Evolutionary conservation across 1,140 invertebrate genomes (phyloP).

Genomic region (Caenorhabditis inopinata): DNA sequence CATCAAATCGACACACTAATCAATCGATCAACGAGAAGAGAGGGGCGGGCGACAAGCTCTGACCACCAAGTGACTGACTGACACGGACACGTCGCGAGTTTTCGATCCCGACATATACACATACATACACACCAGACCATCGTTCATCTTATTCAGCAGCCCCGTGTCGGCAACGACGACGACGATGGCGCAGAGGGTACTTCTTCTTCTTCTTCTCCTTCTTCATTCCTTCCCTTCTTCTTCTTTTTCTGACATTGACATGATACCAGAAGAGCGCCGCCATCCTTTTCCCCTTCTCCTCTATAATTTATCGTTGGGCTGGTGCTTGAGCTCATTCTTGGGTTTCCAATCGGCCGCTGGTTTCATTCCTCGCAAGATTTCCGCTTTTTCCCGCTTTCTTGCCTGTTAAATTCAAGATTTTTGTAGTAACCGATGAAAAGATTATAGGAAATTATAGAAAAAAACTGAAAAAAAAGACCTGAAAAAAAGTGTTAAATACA

Average conservation of each 20-base stretch:
- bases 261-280: background rate
- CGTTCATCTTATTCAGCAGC: slow-evolving; percentile 27
- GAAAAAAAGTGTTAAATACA: too few relatives aligned
- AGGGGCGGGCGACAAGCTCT: slow-evolving; percentile 2
- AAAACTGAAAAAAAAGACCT: too few relatives aligned
- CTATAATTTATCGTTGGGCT: slow-evolving; percentile 22
- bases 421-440: too few relatives aligned
- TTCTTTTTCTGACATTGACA: slow-evolving; percentile 22
- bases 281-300: background rate
- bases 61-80: background rate
- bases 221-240: background rate
- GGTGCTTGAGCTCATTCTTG: slow-evolving; percentile 17
- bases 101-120: slow-evolving; percentile 20
- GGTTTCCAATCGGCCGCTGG: background rate
- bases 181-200: slow-evolving; percentile 21
- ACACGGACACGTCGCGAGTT: background rate
- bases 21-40: slow-evolving; percentile 1
- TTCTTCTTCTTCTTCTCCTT: slow-evolving; percentile 19
- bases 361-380: background rate
- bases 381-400: background rate
- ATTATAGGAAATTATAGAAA: too few relatives aligned
- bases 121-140: too few relatives aligned
- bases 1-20: slow-evolving; percentile 11
- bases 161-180: background rate
- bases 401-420: too few relatives aligned